Evolutionary conservation across 2,888 invertebrate species (phyloP).

Genomic region (Fragum whitleyi): DNA sequence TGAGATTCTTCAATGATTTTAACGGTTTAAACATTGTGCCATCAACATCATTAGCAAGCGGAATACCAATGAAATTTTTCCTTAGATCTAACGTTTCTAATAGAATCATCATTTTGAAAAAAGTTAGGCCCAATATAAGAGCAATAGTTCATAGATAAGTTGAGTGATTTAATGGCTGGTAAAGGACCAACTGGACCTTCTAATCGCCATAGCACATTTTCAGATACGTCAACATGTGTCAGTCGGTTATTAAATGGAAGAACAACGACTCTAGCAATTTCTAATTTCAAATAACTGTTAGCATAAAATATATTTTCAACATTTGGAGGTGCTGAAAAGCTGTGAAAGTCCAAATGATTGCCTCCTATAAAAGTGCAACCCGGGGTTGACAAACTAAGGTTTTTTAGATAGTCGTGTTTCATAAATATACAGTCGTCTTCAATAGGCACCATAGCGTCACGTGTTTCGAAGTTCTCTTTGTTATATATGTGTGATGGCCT

Average conservation of each 20-base stretch:
- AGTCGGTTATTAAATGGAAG: slow-evolving; percentile 8
- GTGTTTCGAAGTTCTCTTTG: not conserved
- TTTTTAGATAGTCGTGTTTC: slow-evolving; percentile 3
- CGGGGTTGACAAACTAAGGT: not conserved
- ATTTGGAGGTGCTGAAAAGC: not conserved
- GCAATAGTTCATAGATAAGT: slow-evolving; percentile 47
- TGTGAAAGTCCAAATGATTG: not conserved
- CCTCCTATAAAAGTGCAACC: slow-evolving; percentile 5
- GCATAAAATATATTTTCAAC: not conserved
- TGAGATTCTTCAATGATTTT: slow-evolving; percentile 24
- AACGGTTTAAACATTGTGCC: slow-evolving; percentile 36
- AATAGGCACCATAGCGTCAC: not conserved
- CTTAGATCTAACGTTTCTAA: slow-evolving; percentile 33
- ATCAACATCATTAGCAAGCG: not conserved
- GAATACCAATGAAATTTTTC: slow-evolving; percentile 39
- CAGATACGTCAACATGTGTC: slow-evolving; percentile 32
- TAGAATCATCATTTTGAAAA: slow-evolving; percentile 4
- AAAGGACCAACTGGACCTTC: slow-evolving; percentile 35
- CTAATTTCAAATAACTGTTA: slow-evolving; percentile 25
- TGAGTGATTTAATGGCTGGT: slow-evolving; percentile 25
- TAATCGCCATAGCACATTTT: slow-evolving; percentile 24
- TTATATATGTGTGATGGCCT: not conserved
- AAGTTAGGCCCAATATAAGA: not conserved
- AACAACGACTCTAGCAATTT: not conserved
- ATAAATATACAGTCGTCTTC: not conserved